Evolutionary conservation across 1,140 invertebrate genomes (phyloP), one percentile per base, ranked within the genome.

Genomic region (Phymastichus coffea): DNA sequence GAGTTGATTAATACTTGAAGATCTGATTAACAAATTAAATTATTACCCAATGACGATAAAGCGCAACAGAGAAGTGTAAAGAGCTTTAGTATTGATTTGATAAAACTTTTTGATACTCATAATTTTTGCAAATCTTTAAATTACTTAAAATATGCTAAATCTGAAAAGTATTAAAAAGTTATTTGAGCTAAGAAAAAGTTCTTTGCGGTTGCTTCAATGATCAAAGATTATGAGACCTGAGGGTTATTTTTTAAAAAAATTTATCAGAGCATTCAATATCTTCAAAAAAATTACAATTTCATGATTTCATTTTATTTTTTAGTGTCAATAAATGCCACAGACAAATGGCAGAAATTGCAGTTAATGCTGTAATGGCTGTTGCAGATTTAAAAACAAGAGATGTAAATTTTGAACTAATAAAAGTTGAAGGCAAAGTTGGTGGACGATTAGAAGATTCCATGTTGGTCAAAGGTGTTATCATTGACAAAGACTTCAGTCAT

Each of bases 331-430:
- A 93, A 75, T 92, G 90, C 74, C 94, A 98, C 71, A 82, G 90
- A 23, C 92, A 98, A 79, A 98, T 99, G 93, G 98, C 97, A 15
- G 92, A 98, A 81, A 99, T 99, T 75, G 97, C 98, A 64, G 98
- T 99, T 2, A 88, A 98, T 81, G 95, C 95, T 41, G 92, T 98
- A 1, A 80, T 98, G 66, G 86, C 93, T 33, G 95, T 98, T 2
- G 95, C 95, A 26, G 97, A 99, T 79, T 83, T 98, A 56, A 88
- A 94, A 66, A 89, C 92, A 47, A 87, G 88, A 57, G 98, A 99
- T 82, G 97, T 99, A 0, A 98, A 99, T 78, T 99, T 99, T 83
- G 98, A 99, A 77, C 81, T 99, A 49, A 99, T 99, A 72, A 99
- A 99, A 82, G 89, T 99, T 38, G 94, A 98, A 78, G 95, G 94